Evolutionary conservation across 1,140 invertebrate genomes (phyloP).

Genomic region (Achatina immaculata): DNA sequence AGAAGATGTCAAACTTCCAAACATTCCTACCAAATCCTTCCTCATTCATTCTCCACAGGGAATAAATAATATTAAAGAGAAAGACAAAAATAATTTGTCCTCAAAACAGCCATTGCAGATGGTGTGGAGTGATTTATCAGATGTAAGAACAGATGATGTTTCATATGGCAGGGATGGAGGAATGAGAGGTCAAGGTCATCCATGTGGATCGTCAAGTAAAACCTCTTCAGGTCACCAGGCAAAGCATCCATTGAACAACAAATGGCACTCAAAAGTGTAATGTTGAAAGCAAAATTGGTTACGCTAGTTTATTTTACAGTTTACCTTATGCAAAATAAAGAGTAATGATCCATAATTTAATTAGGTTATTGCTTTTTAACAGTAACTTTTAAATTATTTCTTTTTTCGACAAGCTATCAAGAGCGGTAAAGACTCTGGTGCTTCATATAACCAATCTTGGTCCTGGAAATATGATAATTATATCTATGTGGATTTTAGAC

Average conservation of each 20-base stretch:
- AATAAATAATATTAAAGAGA: not conserved
- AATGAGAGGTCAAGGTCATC: not conserved
- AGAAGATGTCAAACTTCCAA: constrained; percentile 33
- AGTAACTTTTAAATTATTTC: no score
- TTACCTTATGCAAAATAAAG: no score
- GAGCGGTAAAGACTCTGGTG: no score
- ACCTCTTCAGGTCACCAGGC: not conserved
- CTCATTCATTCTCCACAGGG: constrained; percentile 43
- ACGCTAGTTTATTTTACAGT: no score
- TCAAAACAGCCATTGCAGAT: constrained; percentile 18
- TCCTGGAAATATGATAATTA: no score
- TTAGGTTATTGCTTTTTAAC: no score
- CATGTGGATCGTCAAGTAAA: not conserved
- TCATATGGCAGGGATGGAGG: not conserved
- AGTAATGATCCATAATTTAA: no score
- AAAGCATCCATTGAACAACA: not conserved
- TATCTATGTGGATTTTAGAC: no score
- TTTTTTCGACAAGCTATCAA: no score
- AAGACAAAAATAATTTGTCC: constrained; percentile 6
- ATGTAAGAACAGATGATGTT: not conserved
- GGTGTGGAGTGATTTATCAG: constrained; percentile 38
- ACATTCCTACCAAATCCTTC: constrained; percentile 36
- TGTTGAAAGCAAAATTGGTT: no score
- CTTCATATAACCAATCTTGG: no score
- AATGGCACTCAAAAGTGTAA: not conserved